Base-by-base conservation (phyloP, 1,140 invertebrate species). In the Zaprionus nigranus region DNA sequence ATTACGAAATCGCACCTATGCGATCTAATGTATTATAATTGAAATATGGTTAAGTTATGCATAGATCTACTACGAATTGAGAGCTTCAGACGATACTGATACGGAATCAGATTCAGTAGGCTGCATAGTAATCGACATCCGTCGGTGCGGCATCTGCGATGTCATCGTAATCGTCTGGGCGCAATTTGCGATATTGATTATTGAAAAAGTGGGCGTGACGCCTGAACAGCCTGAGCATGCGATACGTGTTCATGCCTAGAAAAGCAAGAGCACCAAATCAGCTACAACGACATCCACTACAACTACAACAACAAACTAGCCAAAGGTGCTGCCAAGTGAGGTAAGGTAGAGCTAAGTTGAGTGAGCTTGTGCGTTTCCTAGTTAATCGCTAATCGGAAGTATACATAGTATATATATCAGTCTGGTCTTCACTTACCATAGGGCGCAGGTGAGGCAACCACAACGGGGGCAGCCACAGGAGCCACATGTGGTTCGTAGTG, bases 241-340 rank as follows among this genome's bases (percentile, higher is more conserved):
- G 87, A 90, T 92, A 92, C 40, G 91, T 92, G 74, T 92, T 88
- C 83, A 92, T 92, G 87, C 91, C 91, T 92, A 75, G 43, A 90
- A 90, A 28, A 86, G 67, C 74, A 74, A 85, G 68, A 80, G 67
- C 64, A 86, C 54, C 66, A 75, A 43, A 78, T 61, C 68, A 82
- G 67, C 64, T 22, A 56, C 9, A 38, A 59, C 49, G 24, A 28
- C 56, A 30, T 34, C n/a, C 49, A 56, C 20, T 24, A 28, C 38
- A 30, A 63, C 62, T 63, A 78, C 36, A 67, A 65, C 20, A 28
- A 62, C 30, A 46, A 59, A 60, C 77, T 68, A 73, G 46, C 65
- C 70, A 51, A 13, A 68, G 20, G 67, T 88, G 77, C 73, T 22
- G 54, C 68, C 40, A 20, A 20, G 40, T 6, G 36, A 36, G 3